phyloP scores from a whole-genome alignment of 2,113 vertebrate genomes.

The Scophthalmus maximus region DNA sequence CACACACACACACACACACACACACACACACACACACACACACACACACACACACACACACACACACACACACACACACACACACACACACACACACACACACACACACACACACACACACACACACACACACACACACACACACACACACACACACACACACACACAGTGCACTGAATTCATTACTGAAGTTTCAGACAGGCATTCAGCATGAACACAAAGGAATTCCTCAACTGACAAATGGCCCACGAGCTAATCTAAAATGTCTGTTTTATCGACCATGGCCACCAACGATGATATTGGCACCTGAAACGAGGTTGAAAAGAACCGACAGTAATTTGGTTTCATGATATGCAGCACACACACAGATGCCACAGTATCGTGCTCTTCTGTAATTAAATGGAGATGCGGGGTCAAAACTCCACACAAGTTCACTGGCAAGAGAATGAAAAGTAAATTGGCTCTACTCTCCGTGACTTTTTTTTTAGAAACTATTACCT shows the following conservation, averaged over 20 bases:
- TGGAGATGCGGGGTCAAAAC: constrained; percentile 56
- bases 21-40: neutral
- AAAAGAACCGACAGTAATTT: constrained; percentile 43
- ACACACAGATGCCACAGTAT: constrained; percentile 10
- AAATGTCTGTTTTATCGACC: constrained; percentile 43
- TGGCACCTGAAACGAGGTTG: constrained; percentile 46
- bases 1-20: constrained; percentile 10
- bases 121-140: neutral
- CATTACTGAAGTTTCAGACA: constrained; percentile 23
- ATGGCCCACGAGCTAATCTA: constrained; percentile 24
- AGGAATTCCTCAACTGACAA: constrained; percentile 22
- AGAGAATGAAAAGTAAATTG: constrained; percentile 49
- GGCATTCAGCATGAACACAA: constrained; percentile 27
- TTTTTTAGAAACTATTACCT: constrained; percentile 32
- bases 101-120: neutral
- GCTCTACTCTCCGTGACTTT: neutral
- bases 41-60: neutral
- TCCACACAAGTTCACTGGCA: constrained; percentile 49
- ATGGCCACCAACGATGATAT: constrained; percentile 13
- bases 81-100: neutral
- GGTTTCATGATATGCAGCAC: constrained; percentile 27
- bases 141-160: neutral
- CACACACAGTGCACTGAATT: neutral
- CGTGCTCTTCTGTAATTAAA: constrained; percentile 60
- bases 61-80: neutral